Evolutionary conservation across 2,113 vertebrate species (phyloP).

Genomic region (Fregetta grallaria): DNA sequence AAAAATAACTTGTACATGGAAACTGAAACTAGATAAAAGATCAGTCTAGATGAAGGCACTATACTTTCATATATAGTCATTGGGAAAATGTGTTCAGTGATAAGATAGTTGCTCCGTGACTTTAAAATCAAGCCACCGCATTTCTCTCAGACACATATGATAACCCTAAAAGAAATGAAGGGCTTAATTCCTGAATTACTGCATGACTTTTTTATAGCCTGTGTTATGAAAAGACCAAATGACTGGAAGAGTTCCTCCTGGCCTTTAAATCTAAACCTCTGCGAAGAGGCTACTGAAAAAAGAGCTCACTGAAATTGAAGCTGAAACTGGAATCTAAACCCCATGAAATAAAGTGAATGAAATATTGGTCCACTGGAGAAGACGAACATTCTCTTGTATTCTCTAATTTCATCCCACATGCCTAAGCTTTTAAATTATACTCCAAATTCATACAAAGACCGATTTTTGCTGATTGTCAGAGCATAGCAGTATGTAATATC

Average conservation of each 20-base stretch:
- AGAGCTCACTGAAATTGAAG: neutral
- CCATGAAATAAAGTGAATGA: neutral
- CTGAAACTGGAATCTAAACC: neutral
- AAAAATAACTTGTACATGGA: neutral
- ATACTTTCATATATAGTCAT: neutral
- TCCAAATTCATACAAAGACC: neutral
- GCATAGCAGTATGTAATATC: neutral
- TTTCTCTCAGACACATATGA: neutral
- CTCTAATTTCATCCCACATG: neutral
- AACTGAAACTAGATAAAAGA: neutral
- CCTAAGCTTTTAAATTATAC: neutral
- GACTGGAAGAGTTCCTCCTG: neutral
- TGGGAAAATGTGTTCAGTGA: neutral
- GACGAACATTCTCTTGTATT: neutral
- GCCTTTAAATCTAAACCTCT: slow-evolving; percentile 11
- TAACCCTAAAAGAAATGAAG: neutral
- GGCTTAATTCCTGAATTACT: slow-evolving; percentile 10
- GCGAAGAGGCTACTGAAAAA: neutral
- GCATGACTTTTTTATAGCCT: neutral
- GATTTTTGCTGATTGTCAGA: neutral
- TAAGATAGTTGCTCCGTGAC: neutral
- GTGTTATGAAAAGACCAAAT: slow-evolving; percentile 5
- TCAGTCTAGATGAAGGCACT: neutral
- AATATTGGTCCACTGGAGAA: neutral
- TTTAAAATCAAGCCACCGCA: neutral